Base-by-base conservation (phyloP, 2,888 invertebrate species). In the Brachylomia viminalis region DNA sequence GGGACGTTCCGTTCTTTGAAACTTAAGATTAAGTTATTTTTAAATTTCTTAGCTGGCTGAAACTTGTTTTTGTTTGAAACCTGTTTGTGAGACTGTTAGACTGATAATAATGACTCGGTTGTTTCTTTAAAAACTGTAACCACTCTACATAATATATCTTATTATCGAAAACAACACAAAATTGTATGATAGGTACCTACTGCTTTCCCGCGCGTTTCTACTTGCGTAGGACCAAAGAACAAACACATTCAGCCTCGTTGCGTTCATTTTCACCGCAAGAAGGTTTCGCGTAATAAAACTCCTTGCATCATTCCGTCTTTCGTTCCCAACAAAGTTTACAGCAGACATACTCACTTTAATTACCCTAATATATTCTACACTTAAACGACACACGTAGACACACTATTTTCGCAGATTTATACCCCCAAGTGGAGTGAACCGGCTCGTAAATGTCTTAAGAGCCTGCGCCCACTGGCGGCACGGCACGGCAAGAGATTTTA, bases 371-470 rank as follows among this genome's bases (percentile, higher is more conserved):
- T 74, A 84, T 77, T 70, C 72, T 66, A 49, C 54, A 74, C 58
- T 62, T 61, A 66, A 61, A 75, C 67, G 70, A 73, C 70, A 49
- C 54, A 72, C 72, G 80, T 70, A 86, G 69, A 70, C 79, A 82
- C 74, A 79, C 74, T 83, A 75, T 87, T 74, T 38, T 81, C 49
- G 67, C 62, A 82, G 75, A 86, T 80, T 85, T 83, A 77, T 75
- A 70, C 64, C 72, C 73, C 64, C 33, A 27, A 75, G 80, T 73
- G 74, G 67, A 87, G 78, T 87, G 73, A 75, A 79, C 69, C 17
- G 33, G 58, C 11, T 86, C 87, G 68, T 86, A 86, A 86, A 87
- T 86, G 81, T 81, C 42, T 79, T 75, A 71, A 23, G 23, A 5
- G 17, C 23, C 23, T 17, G 30, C 3, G 66, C 23, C 15, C 52